Conservation (phyloP, 2,797 vertebrate species). For the Rhincodon typus region DNA sequence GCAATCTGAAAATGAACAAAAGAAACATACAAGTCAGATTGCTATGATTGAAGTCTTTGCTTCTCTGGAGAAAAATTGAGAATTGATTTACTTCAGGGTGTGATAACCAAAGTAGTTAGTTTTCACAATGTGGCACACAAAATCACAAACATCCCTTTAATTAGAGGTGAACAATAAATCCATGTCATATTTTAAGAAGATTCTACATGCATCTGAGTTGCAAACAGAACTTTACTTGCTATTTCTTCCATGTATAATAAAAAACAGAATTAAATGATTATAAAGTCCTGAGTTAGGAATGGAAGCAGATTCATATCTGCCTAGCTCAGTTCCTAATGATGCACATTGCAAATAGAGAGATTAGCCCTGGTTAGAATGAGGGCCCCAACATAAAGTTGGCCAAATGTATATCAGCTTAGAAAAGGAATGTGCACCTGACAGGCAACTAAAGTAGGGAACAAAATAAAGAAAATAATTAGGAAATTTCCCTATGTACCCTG, state of each 20-base stretch:
- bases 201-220: not conserved
- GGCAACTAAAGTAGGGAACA: not conserved
- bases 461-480: not conserved
- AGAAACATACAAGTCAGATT: constrained; percentile 76
- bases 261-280: not conserved
- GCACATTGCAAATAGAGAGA: too few species aligned
- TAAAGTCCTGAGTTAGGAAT: not conserved
- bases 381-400: not conserved
- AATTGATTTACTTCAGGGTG: constrained; percentile 77
- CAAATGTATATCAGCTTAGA: not conserved
- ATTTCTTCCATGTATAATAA: not conserved
- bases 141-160: constrained; percentile 76
- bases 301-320: not conserved
- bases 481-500: not conserved
- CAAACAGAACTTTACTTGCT: not conserved
- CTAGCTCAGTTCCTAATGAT: not conserved
- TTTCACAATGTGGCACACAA: constrained; percentile 74
- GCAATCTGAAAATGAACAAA: constrained; percentile 77
- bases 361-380: not conserved
- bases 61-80: constrained; percentile 62
- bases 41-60: constrained; percentile 79
- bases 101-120: constrained; percentile 72
- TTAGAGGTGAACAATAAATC: constrained; percentile 66
- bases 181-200: constrained; percentile 56
- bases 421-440: not conserved